Conservation (phyloP, 2,797 vertebrate genomes). For the Hyperoplus immaculatus region DNA sequence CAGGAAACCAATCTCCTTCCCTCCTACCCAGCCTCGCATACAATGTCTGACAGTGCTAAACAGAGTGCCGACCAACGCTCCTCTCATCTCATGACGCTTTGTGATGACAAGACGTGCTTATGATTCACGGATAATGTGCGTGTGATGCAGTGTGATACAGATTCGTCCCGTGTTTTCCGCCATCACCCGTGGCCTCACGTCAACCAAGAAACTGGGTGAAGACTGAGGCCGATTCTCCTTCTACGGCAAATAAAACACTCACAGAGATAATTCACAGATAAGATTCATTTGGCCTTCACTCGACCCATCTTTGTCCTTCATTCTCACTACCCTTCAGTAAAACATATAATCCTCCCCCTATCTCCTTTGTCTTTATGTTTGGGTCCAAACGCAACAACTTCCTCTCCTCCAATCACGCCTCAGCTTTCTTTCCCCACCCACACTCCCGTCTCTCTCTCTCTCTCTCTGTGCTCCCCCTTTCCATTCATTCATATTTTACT, state of each 20-base stretch:
- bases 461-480: constrained; percentile 48
- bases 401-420: constrained; percentile 64
- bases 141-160: constrained; percentile 7
- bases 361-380: constrained; percentile 62
- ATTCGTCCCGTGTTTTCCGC: neutral
- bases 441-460: constrained; percentile 30
- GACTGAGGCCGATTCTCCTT: constrained; percentile 25
- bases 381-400: constrained; percentile 46
- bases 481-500: constrained; percentile 82
- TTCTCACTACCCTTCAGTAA: constrained; percentile 27
- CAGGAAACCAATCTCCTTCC: constrained; percentile 37
- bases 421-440: constrained; percentile 70
- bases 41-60: constrained; percentile 41
- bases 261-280: constrained; percentile 34
- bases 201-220: constrained; percentile 26
- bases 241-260: constrained; percentile 24
- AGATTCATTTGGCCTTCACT: constrained; percentile 37
- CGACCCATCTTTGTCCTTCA: constrained; percentile 52
- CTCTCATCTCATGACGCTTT: constrained; percentile 15
- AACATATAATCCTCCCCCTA: constrained; percentile 24
- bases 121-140: constrained; percentile 50
- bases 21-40: constrained; percentile 16
- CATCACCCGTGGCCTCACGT: constrained; percentile 8
- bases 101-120: constrained; percentile 19
- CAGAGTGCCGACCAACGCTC: constrained; percentile 56